A percentile compares a stretch with the other conserved stretches of the same genome.
phyloP scores from a whole-genome alignment of 2,888 invertebrate species.

The Drosophila monieri region DNA sequence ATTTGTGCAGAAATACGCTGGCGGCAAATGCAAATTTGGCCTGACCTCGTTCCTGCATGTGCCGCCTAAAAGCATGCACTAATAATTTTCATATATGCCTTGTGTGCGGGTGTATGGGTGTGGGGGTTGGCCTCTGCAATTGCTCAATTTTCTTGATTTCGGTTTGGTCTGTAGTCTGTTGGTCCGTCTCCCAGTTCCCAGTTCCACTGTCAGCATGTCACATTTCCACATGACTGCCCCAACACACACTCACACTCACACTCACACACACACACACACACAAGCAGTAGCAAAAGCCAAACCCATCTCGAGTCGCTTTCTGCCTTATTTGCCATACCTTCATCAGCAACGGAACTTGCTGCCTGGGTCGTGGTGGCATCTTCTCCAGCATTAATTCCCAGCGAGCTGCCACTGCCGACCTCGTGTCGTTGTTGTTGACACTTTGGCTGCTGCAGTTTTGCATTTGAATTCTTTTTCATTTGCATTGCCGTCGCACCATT shows the following conservation, averaged over 20 bases:
- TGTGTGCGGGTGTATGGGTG: slow-evolving; percentile 34
- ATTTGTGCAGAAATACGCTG: slow-evolving; percentile 50
- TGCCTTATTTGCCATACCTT: slow-evolving; percentile 79
- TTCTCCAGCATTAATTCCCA: slow-evolving; percentile 71
- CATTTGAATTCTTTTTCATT: slow-evolving; percentile 67
- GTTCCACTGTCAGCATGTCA: slow-evolving; percentile 55
- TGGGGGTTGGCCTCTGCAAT: slow-evolving; percentile 50
- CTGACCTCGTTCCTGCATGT: slow-evolving; percentile 62
- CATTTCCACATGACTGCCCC: slow-evolving; percentile 66
- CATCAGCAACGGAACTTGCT: slow-evolving; percentile 75
- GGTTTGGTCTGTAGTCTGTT: slow-evolving; percentile 50
- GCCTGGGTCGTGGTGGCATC: slow-evolving; percentile 50
- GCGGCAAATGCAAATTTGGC: slow-evolving; percentile 58
- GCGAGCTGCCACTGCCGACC: slow-evolving; percentile 45
- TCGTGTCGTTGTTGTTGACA: slow-evolving; percentile 54
- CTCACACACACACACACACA: neutral
- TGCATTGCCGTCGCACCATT: slow-evolving; percentile 65
- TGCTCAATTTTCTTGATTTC: slow-evolving; percentile 77
- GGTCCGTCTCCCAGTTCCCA: slow-evolving; percentile 31
- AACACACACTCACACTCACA: slow-evolving; percentile 19
- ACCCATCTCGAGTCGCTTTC: slow-evolving; percentile 45
- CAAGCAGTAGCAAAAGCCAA: slow-evolving; percentile 20
- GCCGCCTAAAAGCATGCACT: slow-evolving; percentile 69
- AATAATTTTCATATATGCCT: slow-evolving; percentile 71
- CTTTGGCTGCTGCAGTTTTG: slow-evolving; percentile 68